These are phyloP conservation scores for Formicarius rufipectus DNA, from an alignment of 2,113 vertebrate species.

Conservation along the genomic window DNA sequence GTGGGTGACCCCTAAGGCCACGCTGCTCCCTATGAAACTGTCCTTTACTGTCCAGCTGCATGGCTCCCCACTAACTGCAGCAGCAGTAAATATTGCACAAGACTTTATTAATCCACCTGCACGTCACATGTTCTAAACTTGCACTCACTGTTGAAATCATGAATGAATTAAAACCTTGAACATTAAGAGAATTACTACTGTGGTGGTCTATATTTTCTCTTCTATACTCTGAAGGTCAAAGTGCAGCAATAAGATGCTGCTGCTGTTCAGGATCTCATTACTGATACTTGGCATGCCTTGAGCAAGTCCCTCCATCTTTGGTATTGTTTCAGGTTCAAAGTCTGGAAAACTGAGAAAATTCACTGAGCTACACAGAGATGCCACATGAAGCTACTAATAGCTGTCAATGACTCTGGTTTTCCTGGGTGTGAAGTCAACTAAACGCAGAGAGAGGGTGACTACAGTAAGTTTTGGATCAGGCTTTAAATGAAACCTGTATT, in stretches of 20 bases:
- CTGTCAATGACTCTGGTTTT: neutral
- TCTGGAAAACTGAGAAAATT: neutral
- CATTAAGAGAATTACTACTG: neutral
- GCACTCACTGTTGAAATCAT: neutral
- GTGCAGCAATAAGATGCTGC: neutral
- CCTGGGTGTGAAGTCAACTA: neutral
- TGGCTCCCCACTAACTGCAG: neutral
- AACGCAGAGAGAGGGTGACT: neutral
- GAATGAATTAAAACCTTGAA: neutral
- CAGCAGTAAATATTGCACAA: neutral
- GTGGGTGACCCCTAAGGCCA: fast-evolving
- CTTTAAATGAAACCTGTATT: neutral
- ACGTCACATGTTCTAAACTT: neutral
- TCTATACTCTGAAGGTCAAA: neutral
- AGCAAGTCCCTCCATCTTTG: neutral
- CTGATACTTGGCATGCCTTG: neutral
- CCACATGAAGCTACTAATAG: neutral
- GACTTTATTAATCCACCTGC: neutral
- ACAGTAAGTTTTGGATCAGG: neutral
- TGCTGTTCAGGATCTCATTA: neutral
- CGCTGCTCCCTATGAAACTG: neutral
- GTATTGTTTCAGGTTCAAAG: neutral
- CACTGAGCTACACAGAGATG: neutral
- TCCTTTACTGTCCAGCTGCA: neutral
- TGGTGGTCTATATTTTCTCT: neutral